A percentile compares a stretch with the other conserved stretches of the same genome.
Evolutionary conservation across 2,888 invertebrate genomes (phyloP).

Genomic region (Chrysomela aeneicollis): DNA sequence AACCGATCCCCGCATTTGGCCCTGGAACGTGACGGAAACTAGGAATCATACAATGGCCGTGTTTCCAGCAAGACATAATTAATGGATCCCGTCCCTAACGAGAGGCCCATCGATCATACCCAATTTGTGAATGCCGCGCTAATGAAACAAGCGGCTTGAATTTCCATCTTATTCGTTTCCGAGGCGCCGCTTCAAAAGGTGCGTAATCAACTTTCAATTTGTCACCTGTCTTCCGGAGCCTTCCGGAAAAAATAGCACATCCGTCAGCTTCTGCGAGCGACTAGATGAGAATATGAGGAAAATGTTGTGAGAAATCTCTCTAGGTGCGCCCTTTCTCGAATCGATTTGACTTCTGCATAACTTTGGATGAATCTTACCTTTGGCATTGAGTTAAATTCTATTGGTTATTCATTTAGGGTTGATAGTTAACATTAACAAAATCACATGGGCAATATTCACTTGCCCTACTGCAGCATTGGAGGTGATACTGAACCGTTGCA

Average conservation of each 20-base stretch:
- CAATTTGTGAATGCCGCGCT: conserved; percentile 4
- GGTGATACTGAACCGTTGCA: too few relatives aligned
- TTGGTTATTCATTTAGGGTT: too few relatives aligned
- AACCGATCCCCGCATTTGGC: background rate
- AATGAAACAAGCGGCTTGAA: conserved; percentile 1
- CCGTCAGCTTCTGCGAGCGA: conserved; percentile 24
- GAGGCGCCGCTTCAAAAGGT: background rate
- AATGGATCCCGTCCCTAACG: background rate
- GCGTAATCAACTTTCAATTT: conserved; percentile 22
- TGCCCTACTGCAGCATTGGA: too few relatives aligned
- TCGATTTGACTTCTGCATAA: background rate
- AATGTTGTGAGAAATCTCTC: conserved; percentile 43
- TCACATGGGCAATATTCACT: too few relatives aligned
- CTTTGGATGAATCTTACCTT: too few relatives aligned
- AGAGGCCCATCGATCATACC: background rate
- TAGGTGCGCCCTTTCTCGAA: background rate
- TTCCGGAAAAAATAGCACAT: conserved; percentile 23
- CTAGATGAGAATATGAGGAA: conserved; percentile 48
- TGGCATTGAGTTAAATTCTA: too few relatives aligned
- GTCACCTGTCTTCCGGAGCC: conserved; percentile 19
- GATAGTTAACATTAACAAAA: too few relatives aligned
- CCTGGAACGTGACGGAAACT: background rate
- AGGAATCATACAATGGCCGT: background rate
- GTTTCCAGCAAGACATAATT: background rate
- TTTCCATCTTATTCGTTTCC: conserved; percentile 1